Evolutionary conservation across 2,888 invertebrate species (phyloP), one percentile per base, ranked within the genome.

Genomic region (Athalia rosae): DNA sequence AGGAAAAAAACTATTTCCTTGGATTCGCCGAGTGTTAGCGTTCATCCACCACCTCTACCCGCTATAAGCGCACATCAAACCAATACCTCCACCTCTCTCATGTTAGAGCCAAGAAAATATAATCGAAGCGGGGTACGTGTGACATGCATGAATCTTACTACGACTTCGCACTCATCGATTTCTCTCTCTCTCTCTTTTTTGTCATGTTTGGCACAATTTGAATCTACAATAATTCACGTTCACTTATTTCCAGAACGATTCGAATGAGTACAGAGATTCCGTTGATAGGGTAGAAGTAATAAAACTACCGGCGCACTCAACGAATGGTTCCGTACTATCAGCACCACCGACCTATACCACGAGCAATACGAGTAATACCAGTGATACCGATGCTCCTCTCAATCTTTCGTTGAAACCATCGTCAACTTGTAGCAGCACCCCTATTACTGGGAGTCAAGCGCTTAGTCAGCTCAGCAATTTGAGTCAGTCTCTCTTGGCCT

Each of bases 1-100:
- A 92, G 96, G 79, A 96, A 96, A 92, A 96, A 96, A 92, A 96
- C 96, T 73, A 96, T 96, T 88, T 96, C 96, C 0, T 90, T 96
- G 84, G 96, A 96, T 91, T 95, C 96, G 81, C 94, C 94, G 81
- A 92, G 91, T 66, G 92, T 93, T 66, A 92, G 92, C 84, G 91
- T 93, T 73, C 91, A 92, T 86, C 91, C 92, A 58, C 91, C 92
- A 2, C 90, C 88, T 63, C 85, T 88, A 78, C 87, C 89, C 53
- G 85, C 86, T 43, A 82, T 88, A 62, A 85, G 84, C 80, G 85
- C 86, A 59, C 89, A 89, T 83, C 88, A 87, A 79, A 85, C 87
- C 4, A 85, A 85, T 79, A 86, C 86, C 48, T 86, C 87, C 41
- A 80, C 85, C 9, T 87, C 89, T 48, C 86, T 92, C 82, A 89